A percentile compares a stretch with the other conserved stretches of the same genome.
phyloP scores from a whole-genome alignment of 1,140 invertebrate genomes.

The Cydia splendana region DNA sequence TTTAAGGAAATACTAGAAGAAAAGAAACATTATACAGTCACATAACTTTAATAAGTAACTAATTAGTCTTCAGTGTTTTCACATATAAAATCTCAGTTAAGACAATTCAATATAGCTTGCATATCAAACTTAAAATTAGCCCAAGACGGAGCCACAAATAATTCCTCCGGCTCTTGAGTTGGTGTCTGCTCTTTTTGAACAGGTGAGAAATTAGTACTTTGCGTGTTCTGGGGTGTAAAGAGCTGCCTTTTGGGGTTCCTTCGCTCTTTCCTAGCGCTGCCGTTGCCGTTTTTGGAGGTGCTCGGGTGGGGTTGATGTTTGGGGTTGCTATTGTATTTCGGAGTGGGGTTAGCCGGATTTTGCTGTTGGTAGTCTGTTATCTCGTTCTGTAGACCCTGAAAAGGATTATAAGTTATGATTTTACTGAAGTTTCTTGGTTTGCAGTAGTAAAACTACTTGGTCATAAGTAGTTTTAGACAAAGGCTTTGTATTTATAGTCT shows the following conservation, averaged over 20 bases:
- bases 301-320: slow-evolving; percentile 36
- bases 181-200: slow-evolving; percentile 49
- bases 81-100: slow-evolving; percentile 47
- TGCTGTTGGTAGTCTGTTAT: slow-evolving; percentile 69
- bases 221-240: slow-evolving; percentile 73
- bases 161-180: slow-evolving; percentile 40
- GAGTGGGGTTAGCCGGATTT: slow-evolving; percentile 43
- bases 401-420: not conserved
- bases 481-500: no score
- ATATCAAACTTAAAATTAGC: slow-evolving; percentile 82
- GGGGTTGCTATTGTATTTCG: slow-evolving; percentile 42
- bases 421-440: no score
- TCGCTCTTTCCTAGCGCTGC: slow-evolving; percentile 64
- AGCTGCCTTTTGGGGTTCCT: slow-evolving; percentile 79
- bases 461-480: no score
- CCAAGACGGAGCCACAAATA: slow-evolving; percentile 80
- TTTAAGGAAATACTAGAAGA: not conserved
- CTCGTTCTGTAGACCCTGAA: slow-evolving; percentile 67
- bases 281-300: slow-evolving; percentile 37
- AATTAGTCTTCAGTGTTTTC: no score
- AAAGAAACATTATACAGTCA: not conserved
- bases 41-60: not conserved
- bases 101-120: slow-evolving; percentile 80
- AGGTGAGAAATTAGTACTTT: slow-evolving; percentile 53
- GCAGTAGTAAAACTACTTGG: no score